phyloP scores from a whole-genome alignment of 2,113 vertebrate species.

The Labrus mixtus region DNA sequence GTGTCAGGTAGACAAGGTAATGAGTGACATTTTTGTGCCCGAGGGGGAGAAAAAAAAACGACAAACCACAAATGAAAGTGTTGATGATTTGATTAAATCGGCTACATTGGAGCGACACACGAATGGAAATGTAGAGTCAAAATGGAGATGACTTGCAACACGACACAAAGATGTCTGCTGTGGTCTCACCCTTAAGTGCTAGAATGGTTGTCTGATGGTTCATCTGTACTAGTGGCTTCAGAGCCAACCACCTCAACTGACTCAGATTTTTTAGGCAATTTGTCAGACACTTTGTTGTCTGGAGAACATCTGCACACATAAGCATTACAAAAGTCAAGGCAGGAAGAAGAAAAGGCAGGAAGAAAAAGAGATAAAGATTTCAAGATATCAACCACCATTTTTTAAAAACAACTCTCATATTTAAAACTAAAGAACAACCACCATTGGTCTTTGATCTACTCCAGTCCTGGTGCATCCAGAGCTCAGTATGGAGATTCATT shows the following conservation, averaged over 20 bases:
- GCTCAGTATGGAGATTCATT: background rate
- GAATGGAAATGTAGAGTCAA: conserved; percentile 33
- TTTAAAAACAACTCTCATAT: background rate
- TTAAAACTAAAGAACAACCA: background rate
- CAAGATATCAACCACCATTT: background rate
- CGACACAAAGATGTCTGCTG: conserved; percentile 42
- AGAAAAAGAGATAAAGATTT: conserved; percentile 27
- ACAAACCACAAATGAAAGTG: conserved; percentile 23
- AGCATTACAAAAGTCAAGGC: conserved; percentile 30
- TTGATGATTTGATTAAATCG: conserved; percentile 26
- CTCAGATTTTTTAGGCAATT: conserved; percentile 74
- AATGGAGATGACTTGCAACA: conserved; percentile 61
- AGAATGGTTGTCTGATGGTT: conserved; percentile 74
- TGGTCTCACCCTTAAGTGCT: conserved; percentile 79
- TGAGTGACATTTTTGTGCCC: background rate
- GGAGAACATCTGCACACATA: conserved; percentile 74
- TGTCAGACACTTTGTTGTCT: conserved; percentile 79
- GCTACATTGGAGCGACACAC: conserved; percentile 20
- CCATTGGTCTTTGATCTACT: background rate
- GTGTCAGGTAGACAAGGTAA: conserved; percentile 4
- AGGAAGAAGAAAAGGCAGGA: conserved; percentile 16
- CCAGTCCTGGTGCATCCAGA: conserved; percentile 1
- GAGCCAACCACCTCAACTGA: conserved; percentile 77
- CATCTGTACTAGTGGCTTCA: conserved; percentile 71
- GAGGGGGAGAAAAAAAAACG: background rate